Conservation (phyloP, 2,113 vertebrate species). For the Benitochromis conjunctus region DNA sequence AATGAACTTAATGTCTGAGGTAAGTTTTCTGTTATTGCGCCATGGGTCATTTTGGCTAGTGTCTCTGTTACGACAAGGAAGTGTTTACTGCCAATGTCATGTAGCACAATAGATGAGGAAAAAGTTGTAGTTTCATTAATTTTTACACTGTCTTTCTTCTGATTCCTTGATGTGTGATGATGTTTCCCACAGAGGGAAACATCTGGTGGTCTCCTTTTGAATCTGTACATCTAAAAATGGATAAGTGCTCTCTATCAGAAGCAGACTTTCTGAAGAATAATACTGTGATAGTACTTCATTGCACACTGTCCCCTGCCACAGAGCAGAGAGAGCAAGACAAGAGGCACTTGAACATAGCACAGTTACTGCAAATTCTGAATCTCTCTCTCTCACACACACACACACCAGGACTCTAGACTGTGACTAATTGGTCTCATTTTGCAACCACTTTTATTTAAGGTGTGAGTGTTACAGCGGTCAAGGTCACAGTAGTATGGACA, state of each 20-base stretch:
- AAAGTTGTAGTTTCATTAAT: slow-evolving; percentile 54
- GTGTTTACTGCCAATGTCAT: slow-evolving; percentile 42
- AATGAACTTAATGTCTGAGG: neutral
- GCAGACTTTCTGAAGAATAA: slow-evolving; percentile 56
- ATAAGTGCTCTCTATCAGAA: slow-evolving; percentile 65
- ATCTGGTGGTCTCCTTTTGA: slow-evolving; percentile 69
- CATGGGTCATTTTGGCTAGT: slow-evolving; percentile 21
- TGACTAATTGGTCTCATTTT: neutral
- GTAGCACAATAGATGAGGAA: slow-evolving; percentile 21
- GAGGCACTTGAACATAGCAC: slow-evolving; percentile 48
- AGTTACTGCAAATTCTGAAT: slow-evolving; percentile 5
- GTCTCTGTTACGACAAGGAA: slow-evolving; percentile 30
- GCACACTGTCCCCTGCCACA: slow-evolving; percentile 32
- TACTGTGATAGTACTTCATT: slow-evolving; percentile 64
- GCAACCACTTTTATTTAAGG: neutral
- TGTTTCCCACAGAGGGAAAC: slow-evolving; percentile 56
- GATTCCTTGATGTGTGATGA: slow-evolving; percentile 35
- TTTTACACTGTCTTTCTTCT: slow-evolving; percentile 31
- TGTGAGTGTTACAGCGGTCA: neutral
- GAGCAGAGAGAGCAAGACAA: neutral
- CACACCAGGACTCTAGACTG: neutral
- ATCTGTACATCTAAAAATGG: slow-evolving; percentile 67
- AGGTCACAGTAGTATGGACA: neutral
- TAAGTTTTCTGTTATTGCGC: slow-evolving; percentile 9
- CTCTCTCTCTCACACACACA: neutral